Base-by-base conservation (phyloP, 1,140 invertebrate genomes). In the Dermatophagoides farinae region DNA sequence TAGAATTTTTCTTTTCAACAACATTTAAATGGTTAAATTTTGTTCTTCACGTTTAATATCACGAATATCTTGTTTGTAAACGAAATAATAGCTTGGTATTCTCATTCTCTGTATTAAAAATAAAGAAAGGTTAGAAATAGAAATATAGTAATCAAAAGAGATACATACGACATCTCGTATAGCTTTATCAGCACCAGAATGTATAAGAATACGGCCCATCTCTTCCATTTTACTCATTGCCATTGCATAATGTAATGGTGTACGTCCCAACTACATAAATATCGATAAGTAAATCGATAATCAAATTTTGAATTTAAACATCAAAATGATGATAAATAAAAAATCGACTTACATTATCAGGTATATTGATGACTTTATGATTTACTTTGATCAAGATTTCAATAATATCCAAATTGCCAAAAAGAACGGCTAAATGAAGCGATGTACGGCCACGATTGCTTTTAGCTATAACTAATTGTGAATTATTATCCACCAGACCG, bases 1-100 rank as follows among this genome's bases (percentile, higher is more conserved):
- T 31, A 31, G 31, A 31, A 4, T 31, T 31, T 2, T 31, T 31
- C 8, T 31, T 31, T 31, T 31, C 8, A 44, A 20, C 18, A 50
- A 5, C 47, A 50, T 20, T 50, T 25, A 50, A 25, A 50, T 50
- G n/a, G 47, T 20, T 12, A 50, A 20, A 50, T 50, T 50, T 16
- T 44, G 44, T 53, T 68, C 64, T 47, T 66, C 62, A 38, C 62
- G 44, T 39, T 55, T 39, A 8, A 66, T 43, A 22, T 43, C 65
- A 16, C 57, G 71, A 65, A 90, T 88, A 63, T 89, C 86, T 11
- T 83, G 81, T 72, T 87, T 86, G 67, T 89, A 88, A 78, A 89
- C 85, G 67, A 86, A 90, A 70, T 89, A 91, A 71, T 87, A 89
- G n/a, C 83, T 85, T 1, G 86, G 85, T 68, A 88, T 85, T 52